A percentile compares a stretch with the other conserved stretches of the same genome.
Evolutionary conservation across 2,888 invertebrate species (phyloP).

Genomic region (Schizotus pectinicornis): DNA sequence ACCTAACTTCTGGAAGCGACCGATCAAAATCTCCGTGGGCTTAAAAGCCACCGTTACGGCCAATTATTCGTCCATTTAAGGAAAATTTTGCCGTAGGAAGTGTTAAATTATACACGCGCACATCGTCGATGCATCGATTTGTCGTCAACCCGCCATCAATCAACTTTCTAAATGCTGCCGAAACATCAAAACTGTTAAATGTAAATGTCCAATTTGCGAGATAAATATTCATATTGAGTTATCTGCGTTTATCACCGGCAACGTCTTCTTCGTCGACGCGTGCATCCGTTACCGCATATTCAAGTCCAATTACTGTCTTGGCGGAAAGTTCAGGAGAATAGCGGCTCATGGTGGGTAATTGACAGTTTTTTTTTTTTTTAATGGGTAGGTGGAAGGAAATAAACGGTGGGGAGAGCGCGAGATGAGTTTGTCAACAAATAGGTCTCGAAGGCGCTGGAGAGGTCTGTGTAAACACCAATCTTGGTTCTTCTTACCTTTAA

Average conservation of each 20-base stretch:
- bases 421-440: slow-evolving; percentile 7
- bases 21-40: slow-evolving; percentile 2
- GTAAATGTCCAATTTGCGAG: slow-evolving; percentile 36
- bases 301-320: too few relatives aligned
- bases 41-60: slow-evolving; percentile 28
- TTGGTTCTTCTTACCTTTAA: background rate
- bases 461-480: slow-evolving; percentile 7
- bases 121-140: slow-evolving; percentile 36
- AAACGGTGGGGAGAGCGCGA: background rate
- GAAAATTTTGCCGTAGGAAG: slow-evolving; percentile 39
- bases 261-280: too few relatives aligned
- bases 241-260: slow-evolving; percentile 7
- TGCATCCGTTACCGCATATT: too few relatives aligned
- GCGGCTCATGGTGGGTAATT: background rate
- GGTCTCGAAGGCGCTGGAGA: slow-evolving; percentile 1
- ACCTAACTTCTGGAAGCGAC: too few relatives aligned
- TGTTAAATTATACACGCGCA: slow-evolving; percentile 41
- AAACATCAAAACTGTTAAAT: slow-evolving; percentile 31
- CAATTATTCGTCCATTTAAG: slow-evolving; percentile 8
- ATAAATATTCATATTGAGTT: slow-evolving; percentile 33
- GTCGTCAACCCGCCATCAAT: slow-evolving; percentile 33
- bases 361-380: background rate
- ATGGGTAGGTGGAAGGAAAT: background rate
- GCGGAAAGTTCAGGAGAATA: too few relatives aligned
- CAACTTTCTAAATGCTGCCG: slow-evolving; percentile 38